phyloP scores from a whole-genome alignment of 2,797 vertebrate genomes.

The Oryzias sinensis region DNA sequence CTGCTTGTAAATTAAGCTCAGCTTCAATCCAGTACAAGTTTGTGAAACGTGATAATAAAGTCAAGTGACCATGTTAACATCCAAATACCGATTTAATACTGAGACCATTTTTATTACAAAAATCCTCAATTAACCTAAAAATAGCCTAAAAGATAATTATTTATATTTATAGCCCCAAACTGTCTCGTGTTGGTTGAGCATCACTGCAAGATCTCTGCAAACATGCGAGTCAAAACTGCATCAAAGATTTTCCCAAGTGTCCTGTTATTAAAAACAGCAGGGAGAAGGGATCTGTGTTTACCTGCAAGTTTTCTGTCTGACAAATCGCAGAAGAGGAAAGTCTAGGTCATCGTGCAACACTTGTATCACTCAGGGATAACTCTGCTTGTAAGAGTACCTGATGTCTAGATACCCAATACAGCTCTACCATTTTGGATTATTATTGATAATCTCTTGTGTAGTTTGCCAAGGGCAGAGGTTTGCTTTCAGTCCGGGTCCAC shows the following conservation, averaged over 20 bases:
- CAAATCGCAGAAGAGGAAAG: too few species aligned
- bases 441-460: constrained; percentile 71
- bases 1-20: constrained; percentile 50
- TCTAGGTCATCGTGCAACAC: constrained; percentile 10
- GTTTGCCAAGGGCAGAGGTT: constrained; percentile 70
- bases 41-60: constrained; percentile 40
- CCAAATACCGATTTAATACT: constrained; percentile 22
- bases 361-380: constrained; percentile 34
- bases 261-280: too few species aligned
- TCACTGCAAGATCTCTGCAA: too few species aligned
- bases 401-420: constrained; percentile 61
- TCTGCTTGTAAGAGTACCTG: constrained; percentile 52
- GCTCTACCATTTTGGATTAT: constrained; percentile 71
- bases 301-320: too few species aligned
- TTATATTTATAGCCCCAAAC: neutral
- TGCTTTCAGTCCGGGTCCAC: constrained; percentile 67
- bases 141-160: neutral
- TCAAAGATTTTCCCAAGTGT: too few species aligned
- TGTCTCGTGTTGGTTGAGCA: too few species aligned
- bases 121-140: neutral
- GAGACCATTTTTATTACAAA: constrained; percentile 44
- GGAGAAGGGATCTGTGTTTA: too few species aligned
- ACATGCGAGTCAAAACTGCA: too few species aligned
- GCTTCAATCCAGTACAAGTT: constrained; percentile 25
- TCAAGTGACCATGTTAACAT: constrained; percentile 26